A percentile compares a stretch with the other conserved stretches of the same genome.
These are phyloP conservation scores for Nasonia giraulti DNA, from an alignment of 1,140 invertebrate species.

Conservation along the genomic window DNA sequence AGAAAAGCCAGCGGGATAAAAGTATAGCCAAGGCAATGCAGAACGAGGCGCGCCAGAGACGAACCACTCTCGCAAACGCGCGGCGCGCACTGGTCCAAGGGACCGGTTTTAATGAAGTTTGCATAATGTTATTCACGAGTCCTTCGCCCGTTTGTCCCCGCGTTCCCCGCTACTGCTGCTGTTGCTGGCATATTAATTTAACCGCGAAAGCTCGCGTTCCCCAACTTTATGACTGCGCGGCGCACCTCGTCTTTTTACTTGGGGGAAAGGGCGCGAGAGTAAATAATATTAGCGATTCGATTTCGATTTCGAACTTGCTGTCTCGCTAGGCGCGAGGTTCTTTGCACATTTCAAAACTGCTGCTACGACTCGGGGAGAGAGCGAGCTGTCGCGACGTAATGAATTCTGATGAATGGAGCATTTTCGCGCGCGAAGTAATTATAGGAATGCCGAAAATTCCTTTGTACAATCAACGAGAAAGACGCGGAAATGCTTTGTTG, in stretches of 20 bases:
- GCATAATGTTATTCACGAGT: slow-evolving; percentile 61
- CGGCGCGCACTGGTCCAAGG: slow-evolving; percentile 48
- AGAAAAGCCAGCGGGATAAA: neutral
- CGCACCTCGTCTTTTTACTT: neutral
- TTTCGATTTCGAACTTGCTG: slow-evolving; percentile 16
- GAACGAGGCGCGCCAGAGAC: neutral
- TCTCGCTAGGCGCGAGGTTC: neutral
- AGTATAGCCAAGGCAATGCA: slow-evolving; percentile 34
- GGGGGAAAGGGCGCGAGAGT: neutral
- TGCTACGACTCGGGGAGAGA: no score
- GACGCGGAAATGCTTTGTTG: neutral
- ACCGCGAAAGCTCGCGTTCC: slow-evolving; percentile 43
- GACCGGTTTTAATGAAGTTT: slow-evolving; percentile 62
- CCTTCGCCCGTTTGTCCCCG: slow-evolving; percentile 54
- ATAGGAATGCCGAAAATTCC: slow-evolving; percentile 13
- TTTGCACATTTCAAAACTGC: neutral
- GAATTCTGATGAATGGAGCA: slow-evolving; percentile 32
- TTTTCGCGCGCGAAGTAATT: neutral
- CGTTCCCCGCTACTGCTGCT: slow-evolving; percentile 6
- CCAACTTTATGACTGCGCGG: slow-evolving; percentile 43
- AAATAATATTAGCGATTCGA: slow-evolving; percentile 27
- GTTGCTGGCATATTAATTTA: slow-evolving; percentile 58
- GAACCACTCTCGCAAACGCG: slow-evolving; percentile 45
- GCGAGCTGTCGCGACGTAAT: neutral
- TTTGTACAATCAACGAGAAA: slow-evolving; percentile 20